Conservation (phyloP, 1,140 invertebrate species). For the Harpegnathos saltator region DNA sequence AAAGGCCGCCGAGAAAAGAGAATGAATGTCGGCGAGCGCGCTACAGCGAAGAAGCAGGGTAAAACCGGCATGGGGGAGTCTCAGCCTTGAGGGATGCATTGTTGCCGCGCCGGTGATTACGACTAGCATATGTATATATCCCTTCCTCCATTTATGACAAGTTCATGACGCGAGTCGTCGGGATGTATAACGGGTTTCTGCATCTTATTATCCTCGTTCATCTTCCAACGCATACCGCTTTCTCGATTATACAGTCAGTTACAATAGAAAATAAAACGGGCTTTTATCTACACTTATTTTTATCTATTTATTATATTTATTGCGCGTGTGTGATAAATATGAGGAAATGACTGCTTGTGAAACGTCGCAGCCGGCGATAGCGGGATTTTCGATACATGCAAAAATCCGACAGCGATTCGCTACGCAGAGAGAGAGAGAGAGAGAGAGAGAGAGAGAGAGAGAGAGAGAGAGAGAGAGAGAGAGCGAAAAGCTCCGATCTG, state of each 20-base stretch:
- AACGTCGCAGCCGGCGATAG: neutral
- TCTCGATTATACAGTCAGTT: neutral
- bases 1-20: slow-evolving; percentile 33
- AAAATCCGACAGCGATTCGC: slow-evolving; percentile 33
- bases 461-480: too few species aligned
- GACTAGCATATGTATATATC: slow-evolving; percentile 59
- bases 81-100: slow-evolving; percentile 73
- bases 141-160: slow-evolving; percentile 48
- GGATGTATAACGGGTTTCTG: slow-evolving; percentile 62
- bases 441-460: too few species aligned
- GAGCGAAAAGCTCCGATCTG: slow-evolving; percentile 57
- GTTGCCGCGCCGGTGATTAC: slow-evolving; percentile 80
- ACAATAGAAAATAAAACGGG: neutral
- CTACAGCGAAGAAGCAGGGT: slow-evolving; percentile 63
- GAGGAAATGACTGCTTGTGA: neutral
- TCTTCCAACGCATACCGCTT: neutral
- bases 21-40: slow-evolving; percentile 50
- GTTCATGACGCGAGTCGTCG: slow-evolving; percentile 53
- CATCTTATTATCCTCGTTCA: slow-evolving; percentile 62
- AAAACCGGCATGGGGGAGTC: slow-evolving; percentile 52
- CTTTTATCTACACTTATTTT: too few species aligned
- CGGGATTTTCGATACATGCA: slow-evolving; percentile 21
- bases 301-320: too few species aligned
- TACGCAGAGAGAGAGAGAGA: too few species aligned
- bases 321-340: neutral